Evolutionary conservation across 2,797 vertebrate genomes (phyloP).

Genomic region (Bovichtus diacanthus): DNA sequence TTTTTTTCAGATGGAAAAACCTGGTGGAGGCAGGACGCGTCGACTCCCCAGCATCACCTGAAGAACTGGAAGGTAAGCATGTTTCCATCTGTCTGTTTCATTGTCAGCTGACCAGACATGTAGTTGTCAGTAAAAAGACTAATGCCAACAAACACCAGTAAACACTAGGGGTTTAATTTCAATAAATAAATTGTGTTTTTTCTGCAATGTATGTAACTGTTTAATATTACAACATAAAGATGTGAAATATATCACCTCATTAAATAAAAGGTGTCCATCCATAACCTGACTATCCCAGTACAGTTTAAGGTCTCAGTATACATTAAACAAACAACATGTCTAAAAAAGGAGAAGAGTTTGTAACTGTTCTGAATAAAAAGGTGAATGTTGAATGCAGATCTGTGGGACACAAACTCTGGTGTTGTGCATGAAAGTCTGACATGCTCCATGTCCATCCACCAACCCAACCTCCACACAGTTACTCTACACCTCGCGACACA

Average conservation of each 20-base stretch:
- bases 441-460: too few species aligned
- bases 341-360: not conserved
- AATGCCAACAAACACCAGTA: not conserved
- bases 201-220: not conserved
- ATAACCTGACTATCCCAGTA: not conserved
- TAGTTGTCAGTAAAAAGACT: not conserved
- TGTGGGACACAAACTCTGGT: not conserved
- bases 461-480: too few species aligned
- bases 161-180: not conserved
- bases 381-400: not conserved
- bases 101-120: not conserved
- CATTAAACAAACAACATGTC: not conserved
- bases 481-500: too few species aligned
- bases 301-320: not conserved
- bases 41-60: conserved; percentile 74
- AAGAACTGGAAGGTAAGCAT: conserved; percentile 81
- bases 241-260: not conserved
- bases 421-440: too few species aligned
- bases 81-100: not conserved
- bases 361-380: not conserved
- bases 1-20: conserved; percentile 77
- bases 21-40: conserved; percentile 62
- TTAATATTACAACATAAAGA: not conserved
- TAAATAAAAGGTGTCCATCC: not conserved
- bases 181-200: not conserved